Evolutionary conservation across 1,140 invertebrate genomes (phyloP), one percentile per base, ranked within the genome.

Genomic region (Procambarus virginalis): DNA sequence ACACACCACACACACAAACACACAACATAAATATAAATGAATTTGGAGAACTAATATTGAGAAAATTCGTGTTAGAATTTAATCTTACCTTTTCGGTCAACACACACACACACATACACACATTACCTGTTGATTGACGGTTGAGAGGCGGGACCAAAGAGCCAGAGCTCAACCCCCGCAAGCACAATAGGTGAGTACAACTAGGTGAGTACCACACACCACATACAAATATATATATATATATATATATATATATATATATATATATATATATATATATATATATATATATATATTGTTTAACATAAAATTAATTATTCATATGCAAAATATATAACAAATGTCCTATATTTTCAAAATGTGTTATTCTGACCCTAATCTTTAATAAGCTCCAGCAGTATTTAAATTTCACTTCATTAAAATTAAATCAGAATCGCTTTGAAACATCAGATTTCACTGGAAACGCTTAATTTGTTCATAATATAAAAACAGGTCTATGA

Each of bases 221-320:
- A 68, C 2, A 68, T 20, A 68, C 4, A 68, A n/a, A 68, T 68
- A 68, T 68, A 68, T 68, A 68, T 68, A 68, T 68, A 68, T 68
- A 68, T 68, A 68, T 68, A 68, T 68, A 68, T 68, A 68, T 68
- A 68, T 68, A 68, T 68, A 68, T 68, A 68, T 68, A 68, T 68
- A 68, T 68, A 68, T 68, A 68, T 68, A 68, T 68, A 68, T 68
- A 68, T 68, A 68, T 68, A 68, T 68, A 68, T 68, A 68, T 20
- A 68, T 68, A 68, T 64, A 64, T 64, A 64, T 64, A 64, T 14
- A 64, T 34, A 34, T 34, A n/a, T 34, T 34, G 34, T 34, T 34
- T 34, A 34, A 34, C 34, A 34, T 34, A 34, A 34, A 68, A 68
- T 68, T 55, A 8, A 55, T 3, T 8, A 12, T 55, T 55, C 12